Evolutionary conservation across 2,797 vertebrate species (phyloP), one percentile per base, ranked within the genome.

Genomic region (Gymnoscopelus microlampas): DNA sequence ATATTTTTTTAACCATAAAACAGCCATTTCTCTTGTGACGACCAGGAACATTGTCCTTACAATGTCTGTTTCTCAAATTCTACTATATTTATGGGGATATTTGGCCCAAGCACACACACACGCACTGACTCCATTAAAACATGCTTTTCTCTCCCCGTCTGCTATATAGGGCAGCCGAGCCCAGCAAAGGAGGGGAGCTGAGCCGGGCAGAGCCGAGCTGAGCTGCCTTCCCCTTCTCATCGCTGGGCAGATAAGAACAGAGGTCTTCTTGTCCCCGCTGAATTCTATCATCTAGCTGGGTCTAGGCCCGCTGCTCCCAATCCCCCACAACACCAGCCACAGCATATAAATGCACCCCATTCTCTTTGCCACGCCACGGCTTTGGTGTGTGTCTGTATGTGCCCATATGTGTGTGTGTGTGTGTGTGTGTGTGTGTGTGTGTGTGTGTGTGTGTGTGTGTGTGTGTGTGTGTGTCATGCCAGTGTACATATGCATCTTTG

Each of bases 281-380:
- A 92, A 91, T 93, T 92, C 91, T 89, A 89, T 88, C 91, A 92
- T 92, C 91, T 83, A 72, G 71, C 86, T 10, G 81, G 85, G 39
- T 10, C 39, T 44, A 8, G 79, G 78, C 87, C 88, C 83, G 86
- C 78, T 58, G 81, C 90, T 89, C 82, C 84, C 74, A 92, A 92
- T 83, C 83, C 87, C 81, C 88, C 82, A 76, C 89, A 87, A 91
- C 90, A 91, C 81, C 90, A 89, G 89, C 89, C 80, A 70, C 85
- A 84, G 93, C 93, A 94, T 93, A 94, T 94, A 94, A 94, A 94
- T 94, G 93, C 83, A 50, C 63, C 79, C 87, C 88, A 91, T 94
- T 93, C 92, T 94, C 92, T 58, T 29, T 59, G 62, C 35, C 9
- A 39, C 7, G 35, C 35, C 35, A 10, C 8, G 39, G 8, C 50